Conservation (phyloP, 2,888 invertebrate species). For the Phengaris arion region DNA sequence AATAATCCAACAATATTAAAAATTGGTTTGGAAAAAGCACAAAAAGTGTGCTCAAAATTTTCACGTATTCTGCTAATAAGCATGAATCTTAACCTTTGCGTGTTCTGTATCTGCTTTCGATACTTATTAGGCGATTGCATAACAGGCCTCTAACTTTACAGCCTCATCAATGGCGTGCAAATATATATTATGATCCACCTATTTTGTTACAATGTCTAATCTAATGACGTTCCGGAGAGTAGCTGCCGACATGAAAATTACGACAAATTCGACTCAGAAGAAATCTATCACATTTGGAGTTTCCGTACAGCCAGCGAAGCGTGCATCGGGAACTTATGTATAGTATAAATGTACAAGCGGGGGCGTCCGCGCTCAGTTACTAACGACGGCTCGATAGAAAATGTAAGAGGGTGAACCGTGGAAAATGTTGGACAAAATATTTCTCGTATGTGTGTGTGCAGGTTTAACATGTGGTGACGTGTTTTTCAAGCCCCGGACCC, state of each 20-base stretch:
- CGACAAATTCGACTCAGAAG: conserved; percentile 42
- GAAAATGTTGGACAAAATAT: conserved; percentile 6
- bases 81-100: too few species aligned
- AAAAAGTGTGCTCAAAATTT: too few species aligned
- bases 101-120: too few species aligned
- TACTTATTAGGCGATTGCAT: too few species aligned
- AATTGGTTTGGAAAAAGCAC: too few species aligned
- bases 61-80: too few species aligned
- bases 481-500: conserved; percentile 61
- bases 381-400: neutral
- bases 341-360: conserved; percentile 75
- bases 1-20: too few species aligned
- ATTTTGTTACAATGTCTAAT: too few species aligned
- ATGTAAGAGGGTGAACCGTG: neutral
- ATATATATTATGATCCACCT: too few species aligned
- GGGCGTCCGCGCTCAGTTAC: conserved; percentile 69
- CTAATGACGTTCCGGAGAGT: conserved; percentile 37
- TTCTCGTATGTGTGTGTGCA: neutral
- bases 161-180: too few species aligned
- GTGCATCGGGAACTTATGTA: conserved; percentile 72
- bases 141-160: too few species aligned
- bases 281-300: conserved; percentile 59
- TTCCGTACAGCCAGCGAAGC: conserved; percentile 61
- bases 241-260: conserved; percentile 52
- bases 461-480: neutral